Conservation (phyloP, 1,140 invertebrate genomes). For the Geopemphigus sp. region DNA sequence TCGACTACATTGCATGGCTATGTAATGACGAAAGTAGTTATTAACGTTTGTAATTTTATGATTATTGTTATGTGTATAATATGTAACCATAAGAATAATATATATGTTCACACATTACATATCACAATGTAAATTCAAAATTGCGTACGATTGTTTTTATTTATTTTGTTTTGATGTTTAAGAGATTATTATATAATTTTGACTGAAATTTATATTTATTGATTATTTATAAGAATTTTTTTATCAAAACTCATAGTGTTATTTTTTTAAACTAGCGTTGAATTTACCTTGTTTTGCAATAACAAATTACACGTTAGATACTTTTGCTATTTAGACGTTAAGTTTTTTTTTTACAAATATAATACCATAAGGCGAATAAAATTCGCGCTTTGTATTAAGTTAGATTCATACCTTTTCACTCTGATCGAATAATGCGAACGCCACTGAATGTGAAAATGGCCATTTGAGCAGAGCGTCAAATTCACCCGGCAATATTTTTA, state of each 20-base stretch:
- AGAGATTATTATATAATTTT: conserved; percentile 5
- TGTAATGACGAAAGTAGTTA: conserved; percentile 42
- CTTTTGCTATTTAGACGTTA: no score
- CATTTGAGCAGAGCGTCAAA: conserved; percentile 90
- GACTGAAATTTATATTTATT: conserved; percentile 30
- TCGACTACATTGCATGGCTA: conserved; percentile 85
- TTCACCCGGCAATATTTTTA: conserved; percentile 90
- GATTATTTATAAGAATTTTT: not conserved
- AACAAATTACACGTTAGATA: no score
- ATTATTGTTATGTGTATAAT: conserved; percentile 2
- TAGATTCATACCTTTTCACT: conserved; percentile 62
- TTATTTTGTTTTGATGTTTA: conserved; percentile 2
- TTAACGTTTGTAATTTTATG: conserved; percentile 1
- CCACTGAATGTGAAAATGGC: conserved; percentile 91
- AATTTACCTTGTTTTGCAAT: no score
- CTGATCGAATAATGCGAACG: conserved; percentile 92
- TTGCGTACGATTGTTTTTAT: conserved; percentile 6
- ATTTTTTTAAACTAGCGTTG: no score
- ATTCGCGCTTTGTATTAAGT: no score
- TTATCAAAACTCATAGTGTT: not conserved
- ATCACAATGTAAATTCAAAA: conserved; percentile 8
- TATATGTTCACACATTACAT: not conserved
- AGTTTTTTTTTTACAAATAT: no score
- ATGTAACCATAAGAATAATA: no score
- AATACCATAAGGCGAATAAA: no score